Conservation (phyloP, 2,888 invertebrate species). For the Fabriciana adippe region DNA sequence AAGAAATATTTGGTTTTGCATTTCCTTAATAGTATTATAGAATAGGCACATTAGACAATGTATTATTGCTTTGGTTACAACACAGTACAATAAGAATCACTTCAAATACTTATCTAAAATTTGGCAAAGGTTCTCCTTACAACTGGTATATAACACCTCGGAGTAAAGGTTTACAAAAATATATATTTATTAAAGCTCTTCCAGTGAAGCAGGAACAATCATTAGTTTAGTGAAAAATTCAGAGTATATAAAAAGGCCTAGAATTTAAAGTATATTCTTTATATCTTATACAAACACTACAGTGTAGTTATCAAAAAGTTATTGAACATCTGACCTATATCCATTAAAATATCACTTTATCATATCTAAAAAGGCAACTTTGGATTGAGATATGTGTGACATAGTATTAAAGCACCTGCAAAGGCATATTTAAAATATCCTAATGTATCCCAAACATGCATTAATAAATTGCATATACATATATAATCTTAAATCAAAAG, state of each 20-base stretch:
- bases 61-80: constrained; percentile 81
- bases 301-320: constrained; percentile 67
- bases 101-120: constrained; percentile 74
- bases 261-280: constrained; percentile 53
- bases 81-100: constrained; percentile 73
- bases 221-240: constrained; percentile 58
- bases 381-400: constrained; percentile 77
- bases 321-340: constrained; percentile 74
- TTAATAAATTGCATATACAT: constrained; percentile 58
- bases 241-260: constrained; percentile 57
- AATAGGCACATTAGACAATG: constrained; percentile 68
- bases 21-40: constrained; percentile 57
- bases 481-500: constrained; percentile 68
- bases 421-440: constrained; percentile 69
- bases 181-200: constrained; percentile 67
- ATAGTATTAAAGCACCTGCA: constrained; percentile 77
- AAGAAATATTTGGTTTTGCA: constrained; percentile 71
- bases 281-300: constrained; percentile 72
- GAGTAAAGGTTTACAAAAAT: constrained; percentile 68
- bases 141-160: constrained; percentile 60
- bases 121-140: constrained; percentile 71
- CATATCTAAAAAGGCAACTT: constrained; percentile 81
- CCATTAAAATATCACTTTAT: constrained; percentile 73
- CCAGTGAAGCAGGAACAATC: constrained; percentile 65
- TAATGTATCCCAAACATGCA: constrained; percentile 72